These are phyloP conservation scores for Monochamus alternatus DNA, from an alignment of 2,888 invertebrate genomes.

Conservation along the genomic window DNA sequence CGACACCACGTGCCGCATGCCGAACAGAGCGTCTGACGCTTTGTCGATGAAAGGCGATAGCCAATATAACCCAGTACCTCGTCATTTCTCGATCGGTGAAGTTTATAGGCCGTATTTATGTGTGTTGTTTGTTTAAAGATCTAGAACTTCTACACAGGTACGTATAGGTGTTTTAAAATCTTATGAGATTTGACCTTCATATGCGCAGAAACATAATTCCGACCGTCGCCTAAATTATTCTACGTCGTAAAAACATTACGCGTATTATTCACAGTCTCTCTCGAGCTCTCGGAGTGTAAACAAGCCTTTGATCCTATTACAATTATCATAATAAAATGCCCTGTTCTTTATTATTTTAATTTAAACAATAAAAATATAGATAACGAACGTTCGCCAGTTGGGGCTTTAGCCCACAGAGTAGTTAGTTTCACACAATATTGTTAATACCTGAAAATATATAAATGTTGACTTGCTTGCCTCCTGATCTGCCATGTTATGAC, in stretches of 20 bases:
- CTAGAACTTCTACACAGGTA: conserved; percentile 1
- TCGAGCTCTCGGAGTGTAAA: not conserved
- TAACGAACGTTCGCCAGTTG: not conserved
- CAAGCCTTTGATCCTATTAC: conserved; percentile 1
- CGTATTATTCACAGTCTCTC: not conserved
- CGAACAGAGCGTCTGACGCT: not conserved
- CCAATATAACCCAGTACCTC: not conserved
- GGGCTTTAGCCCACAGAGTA: too few relatives aligned
- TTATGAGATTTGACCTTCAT: conserved; percentile 9
- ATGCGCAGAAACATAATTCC: conserved; percentile 10
- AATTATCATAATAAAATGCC: too few relatives aligned
- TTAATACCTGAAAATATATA: too few relatives aligned
- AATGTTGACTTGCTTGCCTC: not conserved
- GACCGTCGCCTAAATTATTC: too few relatives aligned
- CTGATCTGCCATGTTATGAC: not conserved
- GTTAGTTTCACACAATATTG: too few relatives aligned
- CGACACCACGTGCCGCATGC: not conserved
- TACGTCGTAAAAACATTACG: too few relatives aligned
- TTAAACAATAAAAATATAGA: too few relatives aligned
- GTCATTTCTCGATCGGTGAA: not conserved
- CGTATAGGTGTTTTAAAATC: conserved; percentile 4
- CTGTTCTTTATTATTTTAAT: too few relatives aligned
- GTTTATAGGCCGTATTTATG: not conserved
- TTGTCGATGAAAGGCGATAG: too few relatives aligned
- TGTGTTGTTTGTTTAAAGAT: not conserved